phyloP scores from a whole-genome alignment of 2,113 vertebrate species.

The Madoqua kirkii region DNA sequence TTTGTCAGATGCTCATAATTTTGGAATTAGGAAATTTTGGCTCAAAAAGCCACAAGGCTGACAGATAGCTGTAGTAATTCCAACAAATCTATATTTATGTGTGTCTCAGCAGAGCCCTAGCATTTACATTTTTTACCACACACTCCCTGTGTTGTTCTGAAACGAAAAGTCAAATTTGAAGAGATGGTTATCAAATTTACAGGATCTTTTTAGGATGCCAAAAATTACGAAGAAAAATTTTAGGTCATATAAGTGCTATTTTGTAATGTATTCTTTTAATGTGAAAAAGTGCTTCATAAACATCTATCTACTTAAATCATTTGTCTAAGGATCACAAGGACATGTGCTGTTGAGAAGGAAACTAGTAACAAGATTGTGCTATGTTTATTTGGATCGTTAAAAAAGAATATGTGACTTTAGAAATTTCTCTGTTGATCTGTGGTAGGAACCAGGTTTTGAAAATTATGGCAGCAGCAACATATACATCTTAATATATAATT shows the following conservation, averaged over 20 bases:
- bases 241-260: constrained; percentile 31
- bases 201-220: constrained; percentile 31
- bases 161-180: constrained; percentile 64
- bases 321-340: background rate
- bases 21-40: constrained; percentile 67
- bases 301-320: background rate
- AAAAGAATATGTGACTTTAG: background rate
- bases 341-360: background rate
- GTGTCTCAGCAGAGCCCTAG: constrained; percentile 61
- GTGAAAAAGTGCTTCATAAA: background rate
- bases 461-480: constrained; percentile 31
- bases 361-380: background rate
- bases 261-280: background rate
- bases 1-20: constrained; percentile 65
- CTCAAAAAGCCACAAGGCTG: constrained; percentile 52
- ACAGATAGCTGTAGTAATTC: constrained; percentile 73
- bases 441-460: constrained; percentile 37
- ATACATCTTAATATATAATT: constrained; percentile 38
- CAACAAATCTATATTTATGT: constrained; percentile 72
- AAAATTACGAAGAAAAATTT: constrained; percentile 48
- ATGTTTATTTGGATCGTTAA: constrained; percentile 39
- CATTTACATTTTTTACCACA: constrained; percentile 66
- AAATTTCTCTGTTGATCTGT: constrained; percentile 28
- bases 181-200: constrained; percentile 46
- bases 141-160: constrained; percentile 54